Base-by-base conservation (phyloP, 2,113 vertebrate genomes). In the Stomatorhinus ivindoensis region DNA sequence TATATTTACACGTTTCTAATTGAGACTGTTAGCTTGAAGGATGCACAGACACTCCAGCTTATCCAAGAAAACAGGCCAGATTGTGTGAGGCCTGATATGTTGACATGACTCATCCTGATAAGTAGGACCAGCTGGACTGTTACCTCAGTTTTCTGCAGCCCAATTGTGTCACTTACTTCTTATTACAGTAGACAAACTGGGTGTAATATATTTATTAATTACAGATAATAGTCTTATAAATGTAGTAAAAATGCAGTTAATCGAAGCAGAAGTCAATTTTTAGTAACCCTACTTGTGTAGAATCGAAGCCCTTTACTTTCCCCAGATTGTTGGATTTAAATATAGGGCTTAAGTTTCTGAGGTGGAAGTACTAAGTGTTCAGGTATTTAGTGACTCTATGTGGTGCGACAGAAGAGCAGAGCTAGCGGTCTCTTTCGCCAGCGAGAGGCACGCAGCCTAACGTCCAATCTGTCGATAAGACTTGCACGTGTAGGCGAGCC, bases 1-100 rank as follows among this genome's bases (percentile, higher is more conserved):
- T 61, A 58, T 89, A 61, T 89, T 93, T 91, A 91, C 88, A 91
- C 93, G 89, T 94, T 94, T 94, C 93, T 95, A 94, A 95, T 92
- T 93, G 93, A 93, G 76, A 92, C 91, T 90, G 93, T 92, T 93
- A 93, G 94, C 91, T 84, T 42, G 90, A 91, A 89, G 80, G 91
- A 93, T 92, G 93, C 92, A 92, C 92, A 92, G 89, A 90, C 93
- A 93, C 92, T 92, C 92, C 92, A 93, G 93, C 94, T 94, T 93
- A 93, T 92, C 89, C 61, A 83, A 93, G 92, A 93, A 94, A 95
- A 93, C 92, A 90, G 94, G 93, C 93, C 95, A 95, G 95, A 95
- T 95, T 95, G 94, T 91, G 93, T 91, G 90, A 92, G 91, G 92
- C 88, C 27, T n/a, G 91, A 83, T 84, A 50, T 87, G 58, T n/a